These are phyloP conservation scores for Monopterus albus DNA, from an alignment of 2,113 vertebrate species.

Conservation along the genomic window DNA sequence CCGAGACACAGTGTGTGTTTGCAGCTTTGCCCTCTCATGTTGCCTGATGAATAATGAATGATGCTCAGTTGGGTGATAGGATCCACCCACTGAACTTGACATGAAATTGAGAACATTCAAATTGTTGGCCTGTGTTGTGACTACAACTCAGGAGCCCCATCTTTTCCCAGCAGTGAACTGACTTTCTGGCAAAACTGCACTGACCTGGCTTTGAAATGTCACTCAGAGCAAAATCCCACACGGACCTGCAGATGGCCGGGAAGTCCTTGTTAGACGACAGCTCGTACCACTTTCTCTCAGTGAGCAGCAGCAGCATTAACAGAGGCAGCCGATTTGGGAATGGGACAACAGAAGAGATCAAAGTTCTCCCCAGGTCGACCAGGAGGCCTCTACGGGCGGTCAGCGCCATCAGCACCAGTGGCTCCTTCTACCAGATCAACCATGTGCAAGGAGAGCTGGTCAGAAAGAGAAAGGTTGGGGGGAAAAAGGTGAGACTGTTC, in stretches of 20 bases:
- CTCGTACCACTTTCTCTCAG: slow-evolving; percentile 68
- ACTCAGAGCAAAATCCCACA: slow-evolving; percentile 75
- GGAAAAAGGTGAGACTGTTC: not conserved
- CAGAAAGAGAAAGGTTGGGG: slow-evolving; percentile 79
- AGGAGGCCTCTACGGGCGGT: slow-evolving; percentile 71
- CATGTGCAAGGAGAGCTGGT: slow-evolving; percentile 84
- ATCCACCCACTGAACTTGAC: slow-evolving; percentile 28
- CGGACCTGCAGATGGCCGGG: slow-evolving; percentile 70
- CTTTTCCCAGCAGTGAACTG: not conserved
- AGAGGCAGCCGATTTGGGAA: slow-evolving; percentile 37
- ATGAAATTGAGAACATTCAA: slow-evolving; percentile 35
- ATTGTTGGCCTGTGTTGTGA: not conserved
- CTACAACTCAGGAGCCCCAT: not conserved
- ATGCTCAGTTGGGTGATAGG: slow-evolving; percentile 23
- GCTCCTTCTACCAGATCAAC: slow-evolving; percentile 76
- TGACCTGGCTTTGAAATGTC: slow-evolving; percentile 58
- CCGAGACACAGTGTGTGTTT: slow-evolving; percentile 24
- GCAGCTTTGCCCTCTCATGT: slow-evolving; percentile 55
- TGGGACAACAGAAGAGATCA: slow-evolving; percentile 54
- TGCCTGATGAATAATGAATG: slow-evolving; percentile 76
- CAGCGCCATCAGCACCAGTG: slow-evolving; percentile 64
- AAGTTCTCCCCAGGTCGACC: slow-evolving; percentile 31
- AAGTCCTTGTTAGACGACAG: slow-evolving; percentile 55
- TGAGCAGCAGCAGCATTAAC: slow-evolving; percentile 71
- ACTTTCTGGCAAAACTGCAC: not conserved